Conservation (phyloP, 2,113 vertebrate species). For the Oenanthe melanoleuca region DNA sequence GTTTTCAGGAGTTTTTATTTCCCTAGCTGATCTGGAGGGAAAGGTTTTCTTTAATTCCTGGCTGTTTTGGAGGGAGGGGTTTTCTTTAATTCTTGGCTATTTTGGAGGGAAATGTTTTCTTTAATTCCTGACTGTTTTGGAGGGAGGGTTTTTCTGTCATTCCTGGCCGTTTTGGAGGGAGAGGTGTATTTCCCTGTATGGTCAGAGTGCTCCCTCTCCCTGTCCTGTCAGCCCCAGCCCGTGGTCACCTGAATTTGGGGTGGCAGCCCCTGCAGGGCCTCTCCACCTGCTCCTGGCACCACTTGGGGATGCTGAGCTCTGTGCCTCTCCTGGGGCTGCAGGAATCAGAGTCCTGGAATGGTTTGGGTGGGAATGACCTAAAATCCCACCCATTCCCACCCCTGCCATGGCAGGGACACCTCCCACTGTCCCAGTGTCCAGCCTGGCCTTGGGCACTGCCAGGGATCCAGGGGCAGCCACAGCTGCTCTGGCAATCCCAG, state of each 20-base stretch:
- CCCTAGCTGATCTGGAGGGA: not conserved
- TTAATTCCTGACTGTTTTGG: too few relatives aligned
- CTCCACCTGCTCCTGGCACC: not conserved
- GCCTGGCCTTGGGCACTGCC: not conserved
- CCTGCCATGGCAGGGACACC: not conserved
- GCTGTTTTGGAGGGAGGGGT: not conserved
- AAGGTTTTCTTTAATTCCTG: not conserved
- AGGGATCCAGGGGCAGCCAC: not conserved
- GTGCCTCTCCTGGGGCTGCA: not conserved
- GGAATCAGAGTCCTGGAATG: not conserved
- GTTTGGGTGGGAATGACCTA: rapidly evolving
- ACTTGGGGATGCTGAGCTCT: too few relatives aligned
- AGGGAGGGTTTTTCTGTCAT: too few relatives aligned
- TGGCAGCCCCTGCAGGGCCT: not conserved
- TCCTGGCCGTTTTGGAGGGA: too few relatives aligned
- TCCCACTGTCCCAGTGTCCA: not conserved
- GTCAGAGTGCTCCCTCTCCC: rapidly evolving
- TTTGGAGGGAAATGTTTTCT: too few relatives aligned
- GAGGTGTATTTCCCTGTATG: too few relatives aligned
- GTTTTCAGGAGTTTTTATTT: not conserved
- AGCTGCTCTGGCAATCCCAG: not conserved
- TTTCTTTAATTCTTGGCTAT: too few relatives aligned
- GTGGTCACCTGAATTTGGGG: rapidly evolving
- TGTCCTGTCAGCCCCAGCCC: rapidly evolving
- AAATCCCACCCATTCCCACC: rapidly evolving